Percentiles rank a stretch among this genome's conserved stretches.
phyloP scores from a whole-genome alignment of 2,797 vertebrate species.

The Sebastiscus albofasciatus region DNA sequence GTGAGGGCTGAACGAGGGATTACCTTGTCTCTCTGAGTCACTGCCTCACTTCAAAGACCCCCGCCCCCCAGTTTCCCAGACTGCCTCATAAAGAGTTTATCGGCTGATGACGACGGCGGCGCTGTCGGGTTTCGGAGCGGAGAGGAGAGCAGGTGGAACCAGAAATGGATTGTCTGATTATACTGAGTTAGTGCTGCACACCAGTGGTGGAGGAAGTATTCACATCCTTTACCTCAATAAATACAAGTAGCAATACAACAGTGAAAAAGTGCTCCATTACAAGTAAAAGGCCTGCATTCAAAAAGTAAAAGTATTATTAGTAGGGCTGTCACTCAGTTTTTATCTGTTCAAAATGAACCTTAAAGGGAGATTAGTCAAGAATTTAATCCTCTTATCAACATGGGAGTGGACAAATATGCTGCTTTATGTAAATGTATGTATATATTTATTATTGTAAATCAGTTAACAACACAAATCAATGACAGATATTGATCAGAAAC shows the following conservation, averaged over 20 bases:
- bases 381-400: too few species aligned
- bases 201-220: not conserved
- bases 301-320: not conserved
- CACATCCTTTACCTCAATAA: not conserved
- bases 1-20: conserved; percentile 20
- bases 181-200: conserved; percentile 1
- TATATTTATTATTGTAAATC: too few species aligned
- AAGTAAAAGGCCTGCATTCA: not conserved
- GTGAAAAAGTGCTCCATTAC: not conserved
- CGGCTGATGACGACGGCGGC: not conserved
- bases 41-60: not conserved
- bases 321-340: too few species aligned
- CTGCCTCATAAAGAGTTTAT: not conserved
- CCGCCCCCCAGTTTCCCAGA: conserved; percentile 2
- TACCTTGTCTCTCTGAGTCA: conserved; percentile 45
- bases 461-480: too few species aligned
- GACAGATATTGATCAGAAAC: too few species aligned
- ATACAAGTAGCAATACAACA: not conserved
- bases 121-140: not conserved
- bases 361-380: too few species aligned
- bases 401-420: too few species aligned
- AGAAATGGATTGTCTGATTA: not conserved
- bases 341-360: too few species aligned
- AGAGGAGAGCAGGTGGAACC: not conserved
- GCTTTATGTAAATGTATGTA: too few species aligned